A percentile compares a stretch with the other conserved stretches of the same genome.
phyloP scores from a whole-genome alignment of 2,113 vertebrate genomes.

The Galeopterus variegatus region DNA sequence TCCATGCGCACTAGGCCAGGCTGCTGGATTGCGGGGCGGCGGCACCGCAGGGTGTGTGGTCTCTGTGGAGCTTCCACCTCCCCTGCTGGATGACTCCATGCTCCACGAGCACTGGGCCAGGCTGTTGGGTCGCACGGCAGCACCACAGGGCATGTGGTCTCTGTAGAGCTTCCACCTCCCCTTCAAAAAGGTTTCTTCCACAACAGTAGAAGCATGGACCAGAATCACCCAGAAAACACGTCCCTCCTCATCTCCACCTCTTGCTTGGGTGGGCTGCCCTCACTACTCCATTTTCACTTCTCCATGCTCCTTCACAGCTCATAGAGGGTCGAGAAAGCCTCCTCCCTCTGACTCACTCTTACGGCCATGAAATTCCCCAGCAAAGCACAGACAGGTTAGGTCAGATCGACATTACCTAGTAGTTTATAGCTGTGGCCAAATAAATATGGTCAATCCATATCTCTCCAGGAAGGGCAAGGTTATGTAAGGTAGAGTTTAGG shows the following conservation, averaged over 20 bases:
- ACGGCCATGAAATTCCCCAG: not conserved
- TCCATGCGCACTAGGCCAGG: too few species aligned
- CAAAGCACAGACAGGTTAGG: not conserved
- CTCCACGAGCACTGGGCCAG: too few species aligned
- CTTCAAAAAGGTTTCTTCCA: too few species aligned
- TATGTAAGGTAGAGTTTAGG: not conserved
- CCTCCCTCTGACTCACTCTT: not conserved
- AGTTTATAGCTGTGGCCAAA: not conserved
- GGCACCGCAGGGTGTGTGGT: too few species aligned
- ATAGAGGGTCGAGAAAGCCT: not conserved
- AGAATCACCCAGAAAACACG: not conserved
- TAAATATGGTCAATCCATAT: not conserved
- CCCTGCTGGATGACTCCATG: too few species aligned
- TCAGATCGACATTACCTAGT: not conserved
- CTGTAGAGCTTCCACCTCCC: too few species aligned
- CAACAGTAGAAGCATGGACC: not conserved
- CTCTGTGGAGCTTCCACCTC: too few species aligned
- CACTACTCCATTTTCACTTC: not conserved
- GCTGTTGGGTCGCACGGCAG: too few species aligned
- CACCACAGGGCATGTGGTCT: too few species aligned
- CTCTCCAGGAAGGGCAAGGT: constrained; percentile 16
- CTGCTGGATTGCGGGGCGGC: too few species aligned
- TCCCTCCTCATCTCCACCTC: not conserved
- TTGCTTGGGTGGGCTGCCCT: not conserved
- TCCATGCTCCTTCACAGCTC: not conserved